A percentile compares a stretch with the other conserved stretches of the same genome.
Conservation (phyloP, 2,797 vertebrate genomes). For the Spheniscus humboldti region DNA sequence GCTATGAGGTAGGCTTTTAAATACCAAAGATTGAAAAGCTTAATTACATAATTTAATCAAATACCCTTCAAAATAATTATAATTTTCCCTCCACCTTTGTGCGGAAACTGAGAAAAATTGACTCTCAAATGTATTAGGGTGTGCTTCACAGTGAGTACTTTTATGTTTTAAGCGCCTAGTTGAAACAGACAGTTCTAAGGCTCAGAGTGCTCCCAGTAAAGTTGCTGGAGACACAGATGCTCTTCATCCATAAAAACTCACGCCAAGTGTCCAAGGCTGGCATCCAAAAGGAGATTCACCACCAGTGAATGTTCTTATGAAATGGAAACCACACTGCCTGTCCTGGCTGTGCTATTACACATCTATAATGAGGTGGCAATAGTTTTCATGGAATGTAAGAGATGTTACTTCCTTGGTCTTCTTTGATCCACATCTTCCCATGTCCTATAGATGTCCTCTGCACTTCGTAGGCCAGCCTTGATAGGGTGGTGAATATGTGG, state of each 20-base stretch:
- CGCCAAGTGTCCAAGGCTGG: not conserved
- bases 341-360: not conserved
- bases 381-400: not conserved
- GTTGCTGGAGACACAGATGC: not conserved
- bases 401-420: not conserved
- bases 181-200: not conserved
- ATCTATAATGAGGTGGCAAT: not conserved
- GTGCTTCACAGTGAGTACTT: not conserved
- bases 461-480: not conserved
- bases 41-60: not conserved
- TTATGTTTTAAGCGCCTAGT: not conserved
- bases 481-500: not conserved
- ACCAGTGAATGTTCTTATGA: not conserved
- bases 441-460: not conserved
- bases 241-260: not conserved
- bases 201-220: not conserved
- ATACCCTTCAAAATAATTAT: not conserved
- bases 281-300: not conserved
- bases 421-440: not conserved
- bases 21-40: not conserved
- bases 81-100: not conserved
- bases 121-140: not conserved
- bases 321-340: not conserved
- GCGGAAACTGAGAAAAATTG: not conserved
- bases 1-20: not conserved